A percentile compares a stretch with the other conserved stretches of the same genome.
phyloP scores from a whole-genome alignment of 2,888 invertebrate genomes.

The Himalopsyche tibetana region DNA sequence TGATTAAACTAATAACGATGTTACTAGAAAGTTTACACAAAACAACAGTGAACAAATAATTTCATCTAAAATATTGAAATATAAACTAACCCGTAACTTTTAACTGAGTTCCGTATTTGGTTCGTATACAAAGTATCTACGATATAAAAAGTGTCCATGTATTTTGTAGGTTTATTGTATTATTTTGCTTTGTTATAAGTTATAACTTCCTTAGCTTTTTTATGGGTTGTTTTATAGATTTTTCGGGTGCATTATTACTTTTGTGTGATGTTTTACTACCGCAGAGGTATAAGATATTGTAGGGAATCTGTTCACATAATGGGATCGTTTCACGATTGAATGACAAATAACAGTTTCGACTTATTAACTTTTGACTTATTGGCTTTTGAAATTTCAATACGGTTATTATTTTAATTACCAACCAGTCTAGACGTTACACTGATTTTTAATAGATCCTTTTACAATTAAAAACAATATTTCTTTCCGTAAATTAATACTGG shows the following conservation, averaged over 20 bases:
- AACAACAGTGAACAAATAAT: too few species aligned
- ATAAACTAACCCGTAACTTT: too few species aligned
- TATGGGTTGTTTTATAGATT: conserved; percentile 61
- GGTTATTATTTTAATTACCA: background rate
- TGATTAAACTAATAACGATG: too few species aligned
- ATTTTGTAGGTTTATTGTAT: conserved; percentile 52
- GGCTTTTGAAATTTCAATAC: background rate
- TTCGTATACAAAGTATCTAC: background rate
- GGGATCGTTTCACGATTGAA: conserved; percentile 20
- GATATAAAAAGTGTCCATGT: conserved; percentile 18
- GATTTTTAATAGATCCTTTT: background rate
- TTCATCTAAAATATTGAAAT: too few species aligned
- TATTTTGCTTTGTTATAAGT: conserved; percentile 57
- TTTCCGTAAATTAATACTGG: too few species aligned
- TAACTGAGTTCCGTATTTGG: too few species aligned
- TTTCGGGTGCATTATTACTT: conserved; percentile 62
- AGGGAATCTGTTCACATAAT: conserved; percentile 1
- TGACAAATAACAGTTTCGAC: conserved; percentile 2
- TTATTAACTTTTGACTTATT: conserved; percentile 4
- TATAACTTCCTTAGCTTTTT: conserved; percentile 52
- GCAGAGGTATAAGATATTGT: background rate
- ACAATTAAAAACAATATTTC: too few species aligned
- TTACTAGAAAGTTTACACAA: too few species aligned
- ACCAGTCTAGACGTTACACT: background rate
- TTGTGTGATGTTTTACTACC: conserved; percentile 62